Percentiles rank a stretch among this genome's conserved stretches.
Conservation (phyloP, 2,888 invertebrate species). For the Lepidocyrtoides sp. region DNA sequence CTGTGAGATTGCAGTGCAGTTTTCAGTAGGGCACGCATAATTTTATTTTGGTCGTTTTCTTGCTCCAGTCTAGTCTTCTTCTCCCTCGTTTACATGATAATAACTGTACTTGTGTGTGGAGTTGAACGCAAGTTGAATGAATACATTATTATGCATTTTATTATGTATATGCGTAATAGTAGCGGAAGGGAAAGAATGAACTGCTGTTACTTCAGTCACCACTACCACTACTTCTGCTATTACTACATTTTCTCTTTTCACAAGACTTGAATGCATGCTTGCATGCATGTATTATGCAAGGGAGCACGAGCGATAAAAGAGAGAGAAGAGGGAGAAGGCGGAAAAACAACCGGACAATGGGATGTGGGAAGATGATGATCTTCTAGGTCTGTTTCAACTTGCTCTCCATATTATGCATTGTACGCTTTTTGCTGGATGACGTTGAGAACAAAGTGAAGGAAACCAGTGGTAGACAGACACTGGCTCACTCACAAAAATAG, state of each 20-base stretch:
- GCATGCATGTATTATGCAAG: constrained; percentile 60
- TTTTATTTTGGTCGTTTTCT: constrained; percentile 2
- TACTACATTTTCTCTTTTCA: neutral
- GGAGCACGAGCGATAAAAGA: constrained; percentile 21
- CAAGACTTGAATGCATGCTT: constrained; percentile 33
- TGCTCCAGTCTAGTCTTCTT: constrained; percentile 24
- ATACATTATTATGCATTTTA: constrained; percentile 67
- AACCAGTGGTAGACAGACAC: constrained; percentile 7
- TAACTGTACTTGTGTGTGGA: constrained; percentile 40
- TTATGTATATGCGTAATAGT: constrained; percentile 32
- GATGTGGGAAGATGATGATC: constrained; percentile 38
- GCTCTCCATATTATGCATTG: neutral
- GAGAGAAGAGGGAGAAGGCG: constrained; percentile 4
- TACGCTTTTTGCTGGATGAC: neutral
- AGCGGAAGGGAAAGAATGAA: constrained; percentile 8
- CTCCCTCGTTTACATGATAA: constrained; percentile 49
- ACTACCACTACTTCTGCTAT: neutral
- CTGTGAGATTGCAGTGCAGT: constrained; percentile 3
- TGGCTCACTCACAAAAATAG: constrained; percentile 23
- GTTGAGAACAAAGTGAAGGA: neutral
- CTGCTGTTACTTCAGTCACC: neutral
- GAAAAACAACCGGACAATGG: constrained; percentile 67
- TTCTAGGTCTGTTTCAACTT: constrained; percentile 14
- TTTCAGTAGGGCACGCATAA: constrained; percentile 51
- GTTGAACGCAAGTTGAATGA: constrained; percentile 49